Evolutionary conservation across 2,797 vertebrate genomes (phyloP), one percentile per base, ranked within the genome.

Genomic region (Myotis daubentonii): DNA sequence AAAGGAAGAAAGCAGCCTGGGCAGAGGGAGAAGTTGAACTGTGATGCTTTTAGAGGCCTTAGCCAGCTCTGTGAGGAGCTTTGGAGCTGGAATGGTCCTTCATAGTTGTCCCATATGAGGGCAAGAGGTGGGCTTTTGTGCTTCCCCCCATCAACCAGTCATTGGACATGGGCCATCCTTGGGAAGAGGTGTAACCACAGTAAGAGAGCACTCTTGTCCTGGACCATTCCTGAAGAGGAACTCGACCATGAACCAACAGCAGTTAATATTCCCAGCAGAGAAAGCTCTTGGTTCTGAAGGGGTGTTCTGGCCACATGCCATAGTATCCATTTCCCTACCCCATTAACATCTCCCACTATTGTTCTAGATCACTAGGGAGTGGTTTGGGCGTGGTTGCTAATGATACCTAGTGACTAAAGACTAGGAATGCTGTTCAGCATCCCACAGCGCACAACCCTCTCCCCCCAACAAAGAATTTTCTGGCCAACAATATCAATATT

Each of bases 41-140:
- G 20, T 38, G 49, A 25, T 47, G 19, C 16, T 1, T 33, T 57
- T 62, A 74, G 41, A 60, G 20, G 20, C 49, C 44, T 23, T 20
- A 25, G 23, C 19, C 10, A 83, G 2, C 84, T 93, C 75, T 70
- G 2, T 80, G 80, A 66, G 60, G 25, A 71, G 66, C 13, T 71
- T 68, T 44, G 72, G 57, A 68, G n/a, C 68, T 90, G 6, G 72
- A 91, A 57, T 88, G 88, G 20, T 65, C 55, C 19, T 93, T 94
- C 49, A 49, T 25, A 53, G 10, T 75, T 90, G 30, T 92, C n/a
- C 74, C 25, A 25, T 62, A 19, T 33, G 7, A 95, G 85, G n/a
- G 25, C 41, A 53, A 60, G 23, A 10, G 30, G 5, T 23, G 8
- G 22, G 17, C 22, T n/a, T 92, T 75, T 75, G 36, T 86, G 12